phyloP scores from a whole-genome alignment of 2,113 vertebrate genomes.

The Leucopsar rothschildi region DNA sequence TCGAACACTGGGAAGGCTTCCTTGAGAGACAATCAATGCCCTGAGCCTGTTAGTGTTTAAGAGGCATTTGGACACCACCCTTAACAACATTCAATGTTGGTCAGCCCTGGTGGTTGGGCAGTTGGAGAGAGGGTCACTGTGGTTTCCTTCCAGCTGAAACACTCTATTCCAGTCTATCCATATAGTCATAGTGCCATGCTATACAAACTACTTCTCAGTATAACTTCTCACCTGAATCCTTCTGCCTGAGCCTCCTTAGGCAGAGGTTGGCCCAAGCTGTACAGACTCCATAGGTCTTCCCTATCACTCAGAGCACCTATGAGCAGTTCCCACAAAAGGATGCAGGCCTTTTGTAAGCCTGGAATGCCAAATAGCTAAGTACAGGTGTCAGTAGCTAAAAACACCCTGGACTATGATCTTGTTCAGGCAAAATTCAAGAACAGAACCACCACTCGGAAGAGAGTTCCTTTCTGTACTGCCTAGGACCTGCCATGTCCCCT shows the following conservation, averaged over 20 bases:
- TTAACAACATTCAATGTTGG: not conserved
- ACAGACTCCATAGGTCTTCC: not conserved
- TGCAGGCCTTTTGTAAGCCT: not conserved
- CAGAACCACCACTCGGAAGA: not conserved
- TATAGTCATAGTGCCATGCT: not conserved
- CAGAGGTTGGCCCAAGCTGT: not conserved
- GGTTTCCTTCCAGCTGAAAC: not conserved
- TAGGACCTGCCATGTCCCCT: not conserved
- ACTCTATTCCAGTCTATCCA: not conserved
- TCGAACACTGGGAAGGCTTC: not conserved
- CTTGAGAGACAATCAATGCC: not conserved
- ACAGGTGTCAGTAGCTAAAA: not conserved
- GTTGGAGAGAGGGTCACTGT: fast-evolving
- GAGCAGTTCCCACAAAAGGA: not conserved
- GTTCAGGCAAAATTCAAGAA: not conserved
- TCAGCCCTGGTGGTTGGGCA: fast-evolving
- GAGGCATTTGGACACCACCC: not conserved
- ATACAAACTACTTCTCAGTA: not conserved
- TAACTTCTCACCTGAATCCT: not conserved
- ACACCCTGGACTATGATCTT: not conserved
- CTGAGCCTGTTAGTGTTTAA: not conserved
- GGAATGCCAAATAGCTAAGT: not conserved
- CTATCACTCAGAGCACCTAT: not conserved
- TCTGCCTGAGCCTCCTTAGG: not conserved
- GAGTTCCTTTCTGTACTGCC: not conserved